phyloP scores from a whole-genome alignment of 2,113 vertebrate genomes.

The Climacteris rufus region DNA sequence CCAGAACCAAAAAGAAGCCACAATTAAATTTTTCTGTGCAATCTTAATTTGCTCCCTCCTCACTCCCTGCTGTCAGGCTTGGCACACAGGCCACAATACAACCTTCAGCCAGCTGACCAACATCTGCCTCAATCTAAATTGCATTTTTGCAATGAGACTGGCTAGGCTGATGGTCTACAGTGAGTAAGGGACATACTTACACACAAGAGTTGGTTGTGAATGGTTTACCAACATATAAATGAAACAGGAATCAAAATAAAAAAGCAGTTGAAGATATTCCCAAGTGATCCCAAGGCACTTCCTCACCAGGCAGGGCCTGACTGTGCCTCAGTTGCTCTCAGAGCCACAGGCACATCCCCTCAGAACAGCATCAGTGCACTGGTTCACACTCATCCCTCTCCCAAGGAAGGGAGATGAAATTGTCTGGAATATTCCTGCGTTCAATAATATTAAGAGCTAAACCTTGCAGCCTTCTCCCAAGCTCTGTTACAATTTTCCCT shows the following conservation, averaged over 20 bases:
- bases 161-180: not conserved
- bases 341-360: not conserved
- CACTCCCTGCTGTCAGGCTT: not conserved
- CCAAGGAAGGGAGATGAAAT: not conserved
- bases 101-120: not conserved
- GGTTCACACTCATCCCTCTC: not conserved
- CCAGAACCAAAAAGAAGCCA: not conserved
- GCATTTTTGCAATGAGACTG: not conserved
- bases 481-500: rapidly evolving
- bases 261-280: not conserved
- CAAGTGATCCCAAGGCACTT: not conserved
- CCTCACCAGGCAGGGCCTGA: not conserved
- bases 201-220: not conserved
- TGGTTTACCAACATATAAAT: not conserved
- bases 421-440: not conserved
- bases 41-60: not conserved
- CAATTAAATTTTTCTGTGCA: not conserved
- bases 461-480: not conserved
- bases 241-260: not conserved
- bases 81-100: not conserved
- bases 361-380: not conserved
- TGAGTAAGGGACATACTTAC: not conserved
- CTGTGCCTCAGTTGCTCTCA: not conserved
- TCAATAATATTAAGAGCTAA: not conserved
- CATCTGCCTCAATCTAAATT: not conserved